Conservation (phyloP, 1,140 invertebrate species). For the Drosophila mayri region DNA sequence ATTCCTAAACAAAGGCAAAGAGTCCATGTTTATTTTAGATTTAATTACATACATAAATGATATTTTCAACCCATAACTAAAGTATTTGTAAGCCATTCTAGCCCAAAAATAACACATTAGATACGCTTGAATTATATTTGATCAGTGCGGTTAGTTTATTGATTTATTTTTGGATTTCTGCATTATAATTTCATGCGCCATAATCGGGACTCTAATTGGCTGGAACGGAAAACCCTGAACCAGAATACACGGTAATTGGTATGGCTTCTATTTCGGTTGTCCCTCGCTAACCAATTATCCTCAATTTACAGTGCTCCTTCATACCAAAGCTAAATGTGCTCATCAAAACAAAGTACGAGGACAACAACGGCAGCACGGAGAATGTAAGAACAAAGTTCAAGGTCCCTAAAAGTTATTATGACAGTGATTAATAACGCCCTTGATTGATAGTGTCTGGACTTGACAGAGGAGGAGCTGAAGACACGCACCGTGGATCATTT, state of each 20-base stretch:
- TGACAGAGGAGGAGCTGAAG: constrained; percentile 90
- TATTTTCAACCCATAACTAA: not conserved
- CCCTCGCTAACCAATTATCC: constrained; percentile 48
- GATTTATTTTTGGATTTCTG: constrained; percentile 26
- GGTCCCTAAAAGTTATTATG: not conserved
- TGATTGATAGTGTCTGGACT: constrained; percentile 89
- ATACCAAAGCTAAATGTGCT: constrained; percentile 94
- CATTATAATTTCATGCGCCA: constrained; percentile 53
- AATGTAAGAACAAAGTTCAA: constrained; percentile 88
- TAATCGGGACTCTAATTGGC: constrained; percentile 28
- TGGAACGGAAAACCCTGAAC: constrained; percentile 17
- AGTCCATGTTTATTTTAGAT: not conserved
- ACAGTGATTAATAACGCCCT: constrained; percentile 1
- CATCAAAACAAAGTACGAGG: constrained; percentile 95
- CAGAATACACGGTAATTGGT: constrained; percentile 88
- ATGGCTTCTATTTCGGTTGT: constrained; percentile 21
- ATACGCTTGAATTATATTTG: constrained; percentile 18
- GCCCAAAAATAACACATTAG: constrained; percentile 3
- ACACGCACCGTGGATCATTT: constrained; percentile 91
- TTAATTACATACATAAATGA: not conserved
- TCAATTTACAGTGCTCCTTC: constrained; percentile 93
- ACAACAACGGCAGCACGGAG: constrained; percentile 94
- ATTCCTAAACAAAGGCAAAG: not conserved
- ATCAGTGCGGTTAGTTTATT: constrained; percentile 17
- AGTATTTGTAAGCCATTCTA: not conserved